Evolutionary conservation across 2,888 invertebrate species (phyloP), one percentile per base, ranked within the genome.

Genomic region (Dioctria rufipes): DNA sequence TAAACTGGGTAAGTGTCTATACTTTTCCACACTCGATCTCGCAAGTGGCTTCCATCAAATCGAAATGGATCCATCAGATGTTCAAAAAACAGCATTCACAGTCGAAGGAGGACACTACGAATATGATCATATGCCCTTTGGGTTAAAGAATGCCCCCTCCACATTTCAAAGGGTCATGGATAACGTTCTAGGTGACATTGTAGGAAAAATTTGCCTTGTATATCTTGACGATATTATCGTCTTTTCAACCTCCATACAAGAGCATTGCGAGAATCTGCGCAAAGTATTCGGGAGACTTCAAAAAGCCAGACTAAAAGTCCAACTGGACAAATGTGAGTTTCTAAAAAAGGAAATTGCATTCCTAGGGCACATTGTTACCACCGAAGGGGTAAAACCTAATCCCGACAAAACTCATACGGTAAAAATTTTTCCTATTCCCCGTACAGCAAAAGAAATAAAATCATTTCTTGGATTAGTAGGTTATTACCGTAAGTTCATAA

Each of bases 291-390:
- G 82, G n/a, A 60, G 3, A 60, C 25, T 25, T 60, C 60, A 11
- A 60, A 39, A 82, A 65, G 73, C 66, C 0, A 84, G 84, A 73
- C 81, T 85, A 5, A 84, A 85, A 83, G 80, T 85, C 0, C 84
- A 85, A 73, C 40, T 84, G 1, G 84, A 85, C 40, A 86, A 86
- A 80, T 83, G 81, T 3, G 83, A 86, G 81, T 86, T 86, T 69
- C 69, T 85, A 5, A 40, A 75, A 5, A 84, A 84, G 73, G 83
- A 85, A 83, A 83, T 86, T 0, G 82, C 82, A 13, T 88, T 84
- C 80, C 75, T 88, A 13, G 86, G 88, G 4, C 87, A 86, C 75
- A 80, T 87, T 4, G 83, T 88, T 6, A 85, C 87, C 4, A 81
- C 85, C 1, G 84, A 87, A 2, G 86, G 85, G 6, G 84, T 86